A percentile compares a stretch with the other conserved stretches of the same genome.
Evolutionary conservation across 2,113 vertebrate genomes (phyloP).

Genomic region (Artemisiospiza belli): DNA sequence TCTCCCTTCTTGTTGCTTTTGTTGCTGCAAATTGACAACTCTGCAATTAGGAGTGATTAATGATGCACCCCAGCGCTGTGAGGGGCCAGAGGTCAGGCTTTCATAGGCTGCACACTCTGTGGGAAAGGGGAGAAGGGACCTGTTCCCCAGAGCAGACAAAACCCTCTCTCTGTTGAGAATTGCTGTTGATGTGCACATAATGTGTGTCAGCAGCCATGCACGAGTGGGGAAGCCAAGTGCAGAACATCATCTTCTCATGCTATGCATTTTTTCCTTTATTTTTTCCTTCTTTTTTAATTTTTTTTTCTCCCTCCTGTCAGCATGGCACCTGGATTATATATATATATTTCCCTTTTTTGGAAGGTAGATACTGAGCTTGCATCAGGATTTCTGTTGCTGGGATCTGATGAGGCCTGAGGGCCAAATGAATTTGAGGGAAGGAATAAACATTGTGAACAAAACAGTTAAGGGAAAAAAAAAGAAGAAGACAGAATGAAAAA

Average conservation of each 20-base stretch:
- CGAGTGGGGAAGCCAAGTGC: not conserved
- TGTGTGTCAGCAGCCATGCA: not conserved
- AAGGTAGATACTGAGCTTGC: not conserved
- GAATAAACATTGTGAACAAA: not conserved
- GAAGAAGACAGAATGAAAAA: not conserved
- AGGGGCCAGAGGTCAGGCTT: conserved; percentile 46
- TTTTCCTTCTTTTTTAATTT: accelerated
- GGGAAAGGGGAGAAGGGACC: conserved; percentile 57
- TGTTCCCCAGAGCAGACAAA: conserved; percentile 10
- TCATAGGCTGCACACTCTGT: conserved; percentile 33
- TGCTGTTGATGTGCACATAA: not conserved
- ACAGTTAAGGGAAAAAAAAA: not conserved
- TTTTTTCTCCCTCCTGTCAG: accelerated
- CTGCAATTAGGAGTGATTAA: conserved; percentile 74
- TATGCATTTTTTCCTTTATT: not conserved
- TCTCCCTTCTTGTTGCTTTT: conserved; percentile 23
- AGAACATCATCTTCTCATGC: not conserved
- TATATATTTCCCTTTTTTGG: not conserved
- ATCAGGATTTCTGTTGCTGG: not conserved
- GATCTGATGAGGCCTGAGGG: not conserved
- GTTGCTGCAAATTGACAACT: conserved; percentile 67
- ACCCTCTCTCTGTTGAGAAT: not conserved
- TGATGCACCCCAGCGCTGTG: conserved; percentile 43
- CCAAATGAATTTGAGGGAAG: not conserved
- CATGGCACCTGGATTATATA: not conserved